These are phyloP conservation scores for Himalopsyche japonica DNA, from an alignment of 2,888 invertebrate species.

Conservation along the genomic window DNA sequence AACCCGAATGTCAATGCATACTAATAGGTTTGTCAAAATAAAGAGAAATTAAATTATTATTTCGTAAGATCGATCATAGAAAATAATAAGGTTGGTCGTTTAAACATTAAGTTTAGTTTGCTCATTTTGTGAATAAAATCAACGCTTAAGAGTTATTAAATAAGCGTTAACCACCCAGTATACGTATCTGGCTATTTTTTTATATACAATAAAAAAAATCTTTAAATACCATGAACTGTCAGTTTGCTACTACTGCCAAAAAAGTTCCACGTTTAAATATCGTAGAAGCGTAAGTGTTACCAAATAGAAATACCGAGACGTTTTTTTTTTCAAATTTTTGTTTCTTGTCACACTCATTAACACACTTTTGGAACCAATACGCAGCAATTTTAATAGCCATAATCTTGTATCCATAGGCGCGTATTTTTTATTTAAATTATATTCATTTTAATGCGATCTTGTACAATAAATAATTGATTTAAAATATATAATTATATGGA, in stretches of 20 bases:
- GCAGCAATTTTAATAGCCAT: not conserved
- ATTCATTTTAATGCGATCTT: not conserved
- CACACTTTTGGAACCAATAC: not conserved
- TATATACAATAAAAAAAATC: too few relatives aligned
- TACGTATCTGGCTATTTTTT: too few relatives aligned
- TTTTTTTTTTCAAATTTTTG: not conserved
- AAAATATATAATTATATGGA: not conserved
- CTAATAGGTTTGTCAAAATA: too few relatives aligned
- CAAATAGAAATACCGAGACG: not conserved
- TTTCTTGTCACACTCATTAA: not conserved
- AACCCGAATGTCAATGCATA: too few relatives aligned
- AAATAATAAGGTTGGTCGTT: too few relatives aligned
- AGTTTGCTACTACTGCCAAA: not conserved
- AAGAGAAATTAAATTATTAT: too few relatives aligned
- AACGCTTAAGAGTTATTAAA: too few relatives aligned
- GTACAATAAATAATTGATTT: not conserved
- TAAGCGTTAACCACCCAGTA: too few relatives aligned
- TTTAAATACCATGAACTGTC: too few relatives aligned
- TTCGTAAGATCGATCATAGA: too few relatives aligned
- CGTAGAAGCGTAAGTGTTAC: not conserved
- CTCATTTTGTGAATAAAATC: too few relatives aligned
- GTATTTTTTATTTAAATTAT: not conserved
- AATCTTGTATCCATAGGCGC: not conserved
- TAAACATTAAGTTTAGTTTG: too few relatives aligned
- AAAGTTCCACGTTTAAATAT: not conserved